Evolutionary conservation across 2,797 vertebrate species (phyloP), one percentile per base, ranked within the genome.

Genomic region (Enteromius anoplus): DNA sequence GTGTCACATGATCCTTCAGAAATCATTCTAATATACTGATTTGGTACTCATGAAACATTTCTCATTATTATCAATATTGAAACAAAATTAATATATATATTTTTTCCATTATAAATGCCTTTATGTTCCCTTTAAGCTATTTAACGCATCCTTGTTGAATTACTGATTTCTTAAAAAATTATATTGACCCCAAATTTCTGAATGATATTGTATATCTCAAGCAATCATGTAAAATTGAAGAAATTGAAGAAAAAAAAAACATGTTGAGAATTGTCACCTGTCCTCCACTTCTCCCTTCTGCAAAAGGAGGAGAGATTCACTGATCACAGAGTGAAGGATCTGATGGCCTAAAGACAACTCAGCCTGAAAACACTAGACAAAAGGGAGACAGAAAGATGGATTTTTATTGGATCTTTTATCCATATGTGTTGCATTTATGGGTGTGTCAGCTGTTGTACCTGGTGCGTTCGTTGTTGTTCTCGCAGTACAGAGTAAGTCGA

Each of bases 301-400:
- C 89, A 98, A 91, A 81, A 95, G 93, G 0, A 91, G 92, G 66
- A 97, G 92, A 42, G 96, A 95, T 75, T 97, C 96, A 19, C 88
- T 88, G 87, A 96, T 86, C 4, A 96, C 95, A 1, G 94, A 94
- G 85, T 97, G 95, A 37, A 98, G 96, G 83, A 96, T 94, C 90
- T 95, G 95, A 87, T 98, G 97, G 66, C 95, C 95, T 15, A 96
- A 87, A 76, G 94, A 95, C 70, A 96, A 91, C 91, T 99, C 96
- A 0, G 94, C 94, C 93, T 97, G 96, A 87, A 98, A 94, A 81
- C 94, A 90, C 97, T 99, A 91, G 62, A 88, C 88, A 60, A 70
- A 15, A 73, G 14, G 42, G 34, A 75, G 47, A 15, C 26, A 26
- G 6, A 47, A n/a, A 42, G 9, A n/a, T 47, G 8, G 32, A 32